These are phyloP conservation scores for Ctena decussata DNA, from an alignment of 2,888 invertebrate genomes.

Conservation along the genomic window DNA sequence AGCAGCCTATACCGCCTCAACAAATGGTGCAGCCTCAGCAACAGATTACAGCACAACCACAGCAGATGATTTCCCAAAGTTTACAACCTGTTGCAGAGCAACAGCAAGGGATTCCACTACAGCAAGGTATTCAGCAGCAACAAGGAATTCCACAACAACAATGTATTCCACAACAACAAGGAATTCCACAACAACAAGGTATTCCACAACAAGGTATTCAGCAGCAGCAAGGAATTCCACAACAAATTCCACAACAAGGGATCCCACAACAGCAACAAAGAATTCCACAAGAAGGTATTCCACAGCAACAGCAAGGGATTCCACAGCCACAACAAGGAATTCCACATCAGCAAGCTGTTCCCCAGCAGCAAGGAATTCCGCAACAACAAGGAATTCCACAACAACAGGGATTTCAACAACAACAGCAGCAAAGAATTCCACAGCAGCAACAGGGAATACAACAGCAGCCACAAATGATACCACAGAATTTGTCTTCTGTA, in stretches of 20 bases:
- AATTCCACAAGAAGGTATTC: neutral
- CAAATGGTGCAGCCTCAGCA: neutral
- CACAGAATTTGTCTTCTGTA: neutral
- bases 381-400: neutral
- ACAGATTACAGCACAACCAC: no score
- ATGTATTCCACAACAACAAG: neutral
- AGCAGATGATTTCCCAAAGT: no score
- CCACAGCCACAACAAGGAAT: constrained; percentile 29
- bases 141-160: constrained; percentile 9
- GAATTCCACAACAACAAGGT: neutral
- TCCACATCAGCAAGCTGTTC: constrained; percentile 23
- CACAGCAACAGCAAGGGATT: neutral
- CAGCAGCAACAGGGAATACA: neutral
- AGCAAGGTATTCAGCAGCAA: neutral
- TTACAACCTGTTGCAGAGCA: neutral
- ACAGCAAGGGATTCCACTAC: neutral
- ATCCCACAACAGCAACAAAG: constrained; percentile 20
- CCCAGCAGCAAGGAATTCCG: neutral
- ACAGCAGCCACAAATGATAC: neutral
- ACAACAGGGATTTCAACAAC: neutral
- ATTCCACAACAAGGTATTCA: neutral
- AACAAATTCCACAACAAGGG: constrained; percentile 11
- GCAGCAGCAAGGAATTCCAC: neutral
- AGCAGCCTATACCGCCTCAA: neutral
- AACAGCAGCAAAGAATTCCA: neutral